Base-by-base conservation (phyloP, 1,140 invertebrate genomes). In the Eulimnadia texana region DNA sequence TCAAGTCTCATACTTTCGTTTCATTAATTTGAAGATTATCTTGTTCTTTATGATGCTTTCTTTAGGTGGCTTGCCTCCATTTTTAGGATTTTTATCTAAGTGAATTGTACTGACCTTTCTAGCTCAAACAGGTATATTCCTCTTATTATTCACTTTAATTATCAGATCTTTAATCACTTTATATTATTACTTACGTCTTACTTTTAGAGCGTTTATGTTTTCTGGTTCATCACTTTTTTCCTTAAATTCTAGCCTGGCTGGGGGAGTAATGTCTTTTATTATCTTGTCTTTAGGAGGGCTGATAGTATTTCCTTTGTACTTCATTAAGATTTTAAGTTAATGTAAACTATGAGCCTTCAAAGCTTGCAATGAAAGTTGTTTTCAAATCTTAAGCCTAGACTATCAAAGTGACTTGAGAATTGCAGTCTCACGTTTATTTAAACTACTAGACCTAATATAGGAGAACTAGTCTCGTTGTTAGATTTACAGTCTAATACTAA, bases 11-110 rank as follows among this genome's bases (percentile, higher is more conserved):
- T n/a, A n/a, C n/a, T n/a, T n/a, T n/a, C n/a, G n/a, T n/a, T n/a
- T n/a, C n/a, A n/a, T n/a, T n/a, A n/a, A n/a, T n/a, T n/a, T n/a
- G n/a, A 3, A 0, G 0, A 28, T 0, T 13, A 19, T 33, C 20
- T 57, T n/a, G 1, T 57, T 29, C 73, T 66, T 63, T 70, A 68
- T 74, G 72, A 73, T 78, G 69, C 63, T 78, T 65, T 77, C 74
- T 47, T 68, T 78, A 70, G 74, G 74, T 2, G 75, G 76, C 57
- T 66, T 78, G 64, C 77, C 76, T 0, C 76, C 76, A 2, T 77
- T 78, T 69, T 67, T 78, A 65, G 76, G 73, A 72, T 78, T 78
- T 72, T 67, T 77, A 11, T 72, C 74, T 27, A 78, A 78, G 76
- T 78, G 74, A 73, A 63, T 78, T 29, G 29, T 57, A 28, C 20